phyloP scores from a whole-genome alignment of 2,113 vertebrate genomes.

The Actenoides lindsayi region DNA sequence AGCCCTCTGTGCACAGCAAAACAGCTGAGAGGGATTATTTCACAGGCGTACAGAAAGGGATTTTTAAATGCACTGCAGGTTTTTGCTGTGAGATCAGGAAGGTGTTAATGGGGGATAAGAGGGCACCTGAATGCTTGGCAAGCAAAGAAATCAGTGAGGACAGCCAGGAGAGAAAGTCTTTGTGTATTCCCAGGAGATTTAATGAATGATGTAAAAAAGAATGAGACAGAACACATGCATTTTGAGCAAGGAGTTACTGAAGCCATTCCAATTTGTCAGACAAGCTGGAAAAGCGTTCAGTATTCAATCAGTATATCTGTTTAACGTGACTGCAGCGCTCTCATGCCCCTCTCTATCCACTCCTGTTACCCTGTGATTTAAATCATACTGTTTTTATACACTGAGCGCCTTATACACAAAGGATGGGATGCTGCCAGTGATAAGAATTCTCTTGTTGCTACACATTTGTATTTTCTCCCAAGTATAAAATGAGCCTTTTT shows the following conservation, averaged over 20 bases:
- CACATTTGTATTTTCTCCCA: not conserved
- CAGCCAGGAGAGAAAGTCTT: not conserved
- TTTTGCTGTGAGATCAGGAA: not conserved
- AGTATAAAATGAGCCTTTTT: not conserved
- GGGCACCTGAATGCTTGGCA: not conserved
- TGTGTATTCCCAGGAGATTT: not conserved
- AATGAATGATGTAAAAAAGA: constrained; percentile 31
- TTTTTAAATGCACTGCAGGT: not conserved
- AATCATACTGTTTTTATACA: not conserved
- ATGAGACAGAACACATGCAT: not conserved
- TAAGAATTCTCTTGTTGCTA: not conserved
- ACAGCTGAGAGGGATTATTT: not conserved
- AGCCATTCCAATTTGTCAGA: constrained; percentile 36
- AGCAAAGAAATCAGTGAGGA: not conserved
- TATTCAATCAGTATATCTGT: not conserved
- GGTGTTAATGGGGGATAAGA: not conserved
- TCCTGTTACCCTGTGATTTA: not conserved
- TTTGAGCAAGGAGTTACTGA: not conserved
- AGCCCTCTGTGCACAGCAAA: not conserved
- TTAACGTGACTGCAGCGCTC: not conserved
- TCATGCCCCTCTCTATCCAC: not conserved
- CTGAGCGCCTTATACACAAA: not conserved
- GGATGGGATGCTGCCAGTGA: not conserved
- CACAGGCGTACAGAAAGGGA: not conserved
- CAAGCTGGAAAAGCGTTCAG: not conserved